phyloP scores from a whole-genome alignment of 2,113 vertebrate genomes.

The Protobothrops flavoviridis region DNA sequence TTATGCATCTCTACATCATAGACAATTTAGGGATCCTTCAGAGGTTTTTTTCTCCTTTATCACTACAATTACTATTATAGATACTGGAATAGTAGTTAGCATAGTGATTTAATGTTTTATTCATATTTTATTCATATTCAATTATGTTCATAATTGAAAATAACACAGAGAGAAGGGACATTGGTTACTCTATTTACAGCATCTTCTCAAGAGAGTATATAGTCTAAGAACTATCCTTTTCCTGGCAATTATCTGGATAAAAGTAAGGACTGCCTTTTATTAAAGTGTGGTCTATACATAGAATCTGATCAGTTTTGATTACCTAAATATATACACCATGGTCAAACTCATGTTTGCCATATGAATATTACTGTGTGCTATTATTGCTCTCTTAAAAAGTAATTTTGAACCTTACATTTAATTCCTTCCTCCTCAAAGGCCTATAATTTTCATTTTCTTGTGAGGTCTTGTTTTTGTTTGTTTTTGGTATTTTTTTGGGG shows the following conservation, averaged over 20 bases:
- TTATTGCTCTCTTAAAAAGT: not conserved
- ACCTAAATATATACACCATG: not conserved
- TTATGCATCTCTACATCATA: not conserved
- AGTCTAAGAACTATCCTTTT: not conserved
- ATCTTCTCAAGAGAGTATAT: not conserved
- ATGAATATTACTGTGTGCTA: not conserved
- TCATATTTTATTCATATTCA: not conserved
- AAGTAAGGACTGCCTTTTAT: not conserved
- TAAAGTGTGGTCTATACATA: not conserved
- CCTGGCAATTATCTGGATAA: not conserved
- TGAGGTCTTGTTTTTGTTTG: not conserved
- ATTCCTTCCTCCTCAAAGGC: not conserved
- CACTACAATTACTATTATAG: not conserved
- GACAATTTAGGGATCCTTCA: not conserved
- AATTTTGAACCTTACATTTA: not conserved
- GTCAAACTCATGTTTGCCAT: not conserved
- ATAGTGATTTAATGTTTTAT: conserved; percentile 21
- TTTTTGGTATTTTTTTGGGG: not conserved
- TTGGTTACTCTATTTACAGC: conserved; percentile 11
- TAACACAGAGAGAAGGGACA: not conserved
- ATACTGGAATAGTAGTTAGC: not conserved
- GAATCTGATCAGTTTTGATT: not conserved
- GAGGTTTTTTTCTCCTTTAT: not conserved
- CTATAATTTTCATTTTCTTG: not conserved
- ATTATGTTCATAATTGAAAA: not conserved